These are phyloP conservation scores for Ormyrus rosae DNA, from an alignment of 2,888 invertebrate species.

Conservation along the genomic window DNA sequence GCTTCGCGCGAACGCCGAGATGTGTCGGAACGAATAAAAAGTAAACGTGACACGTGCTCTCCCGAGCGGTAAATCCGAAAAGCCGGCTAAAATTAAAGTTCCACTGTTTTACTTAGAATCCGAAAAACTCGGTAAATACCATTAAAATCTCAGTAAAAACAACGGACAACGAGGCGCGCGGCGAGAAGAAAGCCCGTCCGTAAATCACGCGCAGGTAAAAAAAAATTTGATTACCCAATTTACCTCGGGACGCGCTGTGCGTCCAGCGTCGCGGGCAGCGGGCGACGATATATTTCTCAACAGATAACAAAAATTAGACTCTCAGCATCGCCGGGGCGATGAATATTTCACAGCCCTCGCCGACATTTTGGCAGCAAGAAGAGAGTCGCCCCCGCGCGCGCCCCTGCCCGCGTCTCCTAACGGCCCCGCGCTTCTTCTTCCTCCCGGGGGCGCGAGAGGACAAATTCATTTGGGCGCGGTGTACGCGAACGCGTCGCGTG, in stretches of 20 bases:
- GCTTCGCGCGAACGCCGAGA: background rate
- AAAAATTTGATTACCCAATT: constrained; percentile 28
- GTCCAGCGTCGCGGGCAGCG: no score
- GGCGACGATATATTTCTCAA: background rate
- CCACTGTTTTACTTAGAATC: background rate
- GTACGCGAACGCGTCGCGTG: background rate
- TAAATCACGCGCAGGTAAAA: background rate
- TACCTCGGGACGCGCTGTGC: background rate
- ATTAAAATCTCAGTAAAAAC: constrained; percentile 28
- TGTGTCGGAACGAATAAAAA: no score
- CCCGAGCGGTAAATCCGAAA: no score
- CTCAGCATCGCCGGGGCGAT: background rate
- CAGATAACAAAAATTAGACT: constrained; percentile 28
- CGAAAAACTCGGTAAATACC: background rate
- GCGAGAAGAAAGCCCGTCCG: constrained; percentile 6
- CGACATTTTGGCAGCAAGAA: background rate
- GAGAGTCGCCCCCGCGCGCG: background rate
- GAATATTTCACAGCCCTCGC: constrained; percentile 22
- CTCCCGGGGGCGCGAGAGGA: background rate
- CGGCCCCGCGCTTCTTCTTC: background rate
- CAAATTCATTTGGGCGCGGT: constrained; percentile 36
- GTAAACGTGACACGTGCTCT: no score
- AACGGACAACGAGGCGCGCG: background rate
- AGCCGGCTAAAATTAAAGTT: constrained; percentile 3
- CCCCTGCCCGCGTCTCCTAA: background rate